Evolutionary conservation across 2,888 invertebrate genomes (phyloP).

Genomic region (Myopa testacea): DNA sequence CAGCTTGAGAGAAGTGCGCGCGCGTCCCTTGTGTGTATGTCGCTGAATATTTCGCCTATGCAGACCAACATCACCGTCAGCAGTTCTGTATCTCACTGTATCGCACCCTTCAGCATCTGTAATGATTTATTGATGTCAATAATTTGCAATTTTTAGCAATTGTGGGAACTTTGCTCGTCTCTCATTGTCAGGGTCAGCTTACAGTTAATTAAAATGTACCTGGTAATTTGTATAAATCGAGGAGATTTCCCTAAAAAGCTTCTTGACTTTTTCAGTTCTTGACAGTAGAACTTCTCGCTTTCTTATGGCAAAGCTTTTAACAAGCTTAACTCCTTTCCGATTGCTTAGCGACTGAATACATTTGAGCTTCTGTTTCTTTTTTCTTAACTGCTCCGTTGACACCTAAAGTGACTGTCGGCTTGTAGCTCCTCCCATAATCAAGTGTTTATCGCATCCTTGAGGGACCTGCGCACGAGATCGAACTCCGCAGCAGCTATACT

Average conservation of each 20-base stretch:
- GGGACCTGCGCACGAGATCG: slow-evolving; percentile 20
- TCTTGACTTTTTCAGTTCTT: neutral
- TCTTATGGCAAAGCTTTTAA: neutral
- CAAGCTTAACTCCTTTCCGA: too few species aligned
- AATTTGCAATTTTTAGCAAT: slow-evolving; percentile 35
- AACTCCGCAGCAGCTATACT: neutral
- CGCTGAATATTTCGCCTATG: neutral
- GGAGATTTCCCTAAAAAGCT: neutral
- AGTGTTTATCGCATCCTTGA: neutral
- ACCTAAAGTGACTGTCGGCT: neutral
- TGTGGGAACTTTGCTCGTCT: slow-evolving; percentile 8
- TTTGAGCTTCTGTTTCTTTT: neutral
- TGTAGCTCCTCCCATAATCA: slow-evolving; percentile 9
- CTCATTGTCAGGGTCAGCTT: neutral
- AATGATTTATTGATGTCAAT: slow-evolving; percentile 42
- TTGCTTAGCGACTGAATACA: neutral
- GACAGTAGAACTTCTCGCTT: neutral
- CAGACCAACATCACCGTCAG: neutral
- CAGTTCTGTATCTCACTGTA: neutral
- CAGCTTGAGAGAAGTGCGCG: neutral
- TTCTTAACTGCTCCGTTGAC: too few species aligned
- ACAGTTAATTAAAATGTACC: neutral
- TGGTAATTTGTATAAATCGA: neutral
- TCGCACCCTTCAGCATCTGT: slow-evolving; percentile 31
- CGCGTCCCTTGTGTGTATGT: slow-evolving; percentile 9